These are phyloP conservation scores for Cisticola juncidis DNA, from an alignment of 2,113 vertebrate genomes.

Conservation along the genomic window DNA sequence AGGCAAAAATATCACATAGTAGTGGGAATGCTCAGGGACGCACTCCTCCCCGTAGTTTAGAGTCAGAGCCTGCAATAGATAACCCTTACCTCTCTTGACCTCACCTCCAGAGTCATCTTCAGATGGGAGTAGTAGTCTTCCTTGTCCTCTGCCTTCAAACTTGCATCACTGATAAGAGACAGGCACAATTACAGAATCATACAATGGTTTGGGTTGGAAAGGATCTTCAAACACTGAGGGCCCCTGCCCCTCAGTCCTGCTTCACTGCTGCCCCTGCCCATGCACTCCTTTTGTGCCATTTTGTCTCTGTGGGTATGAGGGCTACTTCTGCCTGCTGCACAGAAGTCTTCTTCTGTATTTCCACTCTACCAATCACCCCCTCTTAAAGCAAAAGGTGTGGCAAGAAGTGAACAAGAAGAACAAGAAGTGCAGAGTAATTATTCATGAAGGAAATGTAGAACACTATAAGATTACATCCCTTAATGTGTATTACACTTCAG, in stretches of 20 bases:
- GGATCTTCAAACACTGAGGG: background rate
- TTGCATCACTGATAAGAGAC: rapidly evolving
- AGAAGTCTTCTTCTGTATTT: background rate
- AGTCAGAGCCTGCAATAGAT: background rate
- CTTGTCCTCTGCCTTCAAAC: background rate
- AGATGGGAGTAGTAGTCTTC: background rate
- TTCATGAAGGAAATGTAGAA: background rate
- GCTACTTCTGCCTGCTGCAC: background rate
- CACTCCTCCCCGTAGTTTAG: rapidly evolving
- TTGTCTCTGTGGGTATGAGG: background rate
- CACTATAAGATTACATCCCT: background rate
- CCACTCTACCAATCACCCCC: background rate
- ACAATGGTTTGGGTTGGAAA: background rate
- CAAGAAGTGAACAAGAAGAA: background rate
- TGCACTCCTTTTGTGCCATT: rapidly evolving
- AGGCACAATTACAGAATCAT: background rate
- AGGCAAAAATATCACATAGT: background rate
- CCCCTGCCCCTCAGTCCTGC: background rate
- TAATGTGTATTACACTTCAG: background rate
- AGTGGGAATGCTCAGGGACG: background rate
- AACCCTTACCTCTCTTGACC: background rate
- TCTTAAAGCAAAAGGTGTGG: background rate
- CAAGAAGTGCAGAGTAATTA: background rate
- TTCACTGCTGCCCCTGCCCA: background rate
- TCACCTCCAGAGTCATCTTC: background rate